These are phyloP conservation scores for Gymnoscelis rufifasciata DNA, from an alignment of 2,888 invertebrate species.

Conservation along the genomic window DNA sequence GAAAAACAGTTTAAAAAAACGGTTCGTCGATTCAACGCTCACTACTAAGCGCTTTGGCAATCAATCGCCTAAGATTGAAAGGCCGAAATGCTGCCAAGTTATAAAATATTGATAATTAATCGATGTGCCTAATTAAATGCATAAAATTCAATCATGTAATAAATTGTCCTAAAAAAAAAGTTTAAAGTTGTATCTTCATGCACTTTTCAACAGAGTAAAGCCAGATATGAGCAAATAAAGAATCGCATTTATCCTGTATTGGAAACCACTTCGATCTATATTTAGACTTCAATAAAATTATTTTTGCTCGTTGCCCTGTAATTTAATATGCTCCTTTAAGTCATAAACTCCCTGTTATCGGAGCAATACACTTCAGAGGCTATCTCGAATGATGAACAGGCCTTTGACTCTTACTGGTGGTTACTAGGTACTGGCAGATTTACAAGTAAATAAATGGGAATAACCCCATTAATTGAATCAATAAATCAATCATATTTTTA, in stretches of 20 bases:
- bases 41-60: too few relatives aligned
- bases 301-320: constrained; percentile 20
- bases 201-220: constrained; percentile 5
- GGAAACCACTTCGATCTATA: constrained; percentile 16
- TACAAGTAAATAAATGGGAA: constrained; percentile 22
- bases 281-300: constrained; percentile 18
- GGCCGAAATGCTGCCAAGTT: too few relatives aligned
- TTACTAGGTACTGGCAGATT: constrained; percentile 41
- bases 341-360: constrained; percentile 23
- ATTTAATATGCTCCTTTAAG: constrained; percentile 21
- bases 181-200: too few relatives aligned
- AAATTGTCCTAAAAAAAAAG: too few relatives aligned
- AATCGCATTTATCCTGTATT: constrained; percentile 6
- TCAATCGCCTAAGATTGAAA: too few relatives aligned
- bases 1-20: too few relatives aligned
- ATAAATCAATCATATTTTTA: too few relatives aligned
- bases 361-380: constrained; percentile 20
- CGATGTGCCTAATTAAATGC: too few relatives aligned
- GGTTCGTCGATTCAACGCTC: too few relatives aligned
- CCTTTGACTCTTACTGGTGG: constrained; percentile 23
- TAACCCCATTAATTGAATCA: too few relatives aligned
- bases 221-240: constrained; percentile 5
- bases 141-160: too few relatives aligned
- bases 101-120: too few relatives aligned
- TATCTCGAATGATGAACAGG: constrained; percentile 24